Conservation (phyloP, 1,140 invertebrate species). For the Neodiprion lecontei region DNA sequence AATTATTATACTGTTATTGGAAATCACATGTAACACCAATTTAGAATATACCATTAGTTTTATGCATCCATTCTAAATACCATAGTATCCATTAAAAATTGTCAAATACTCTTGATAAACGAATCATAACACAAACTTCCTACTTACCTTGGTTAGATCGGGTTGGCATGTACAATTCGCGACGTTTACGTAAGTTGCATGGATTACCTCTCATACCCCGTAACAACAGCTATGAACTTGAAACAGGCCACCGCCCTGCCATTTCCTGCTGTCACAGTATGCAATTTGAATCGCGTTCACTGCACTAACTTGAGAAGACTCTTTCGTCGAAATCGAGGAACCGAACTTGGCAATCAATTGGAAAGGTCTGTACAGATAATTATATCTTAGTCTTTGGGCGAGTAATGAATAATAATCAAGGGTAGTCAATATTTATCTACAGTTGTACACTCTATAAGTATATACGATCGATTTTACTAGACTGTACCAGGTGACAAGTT, state of each 20-base stretch:
- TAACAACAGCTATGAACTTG: conserved; percentile 22
- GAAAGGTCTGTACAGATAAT: neutral
- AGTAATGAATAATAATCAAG: too few relatives aligned
- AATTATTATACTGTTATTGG: neutral
- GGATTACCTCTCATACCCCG: conserved; percentile 27
- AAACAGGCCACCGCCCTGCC: conserved; percentile 19
- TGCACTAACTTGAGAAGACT: conserved; percentile 21
- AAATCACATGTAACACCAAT: too few relatives aligned
- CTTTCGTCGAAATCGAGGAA: conserved; percentile 6
- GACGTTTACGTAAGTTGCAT: conserved; percentile 13
- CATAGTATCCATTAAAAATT: too few relatives aligned
- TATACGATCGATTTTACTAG: neutral
- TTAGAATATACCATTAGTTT: too few relatives aligned
- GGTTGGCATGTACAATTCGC: conserved; percentile 21
- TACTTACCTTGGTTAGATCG: neutral
- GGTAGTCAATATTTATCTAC: conserved; percentile 9
- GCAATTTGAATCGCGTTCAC: conserved; percentile 26
- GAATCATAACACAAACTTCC: too few relatives aligned
- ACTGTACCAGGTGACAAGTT: conserved; percentile 8
- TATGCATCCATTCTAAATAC: too few relatives aligned
- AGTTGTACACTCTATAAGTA: neutral
- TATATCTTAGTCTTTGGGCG: neutral
- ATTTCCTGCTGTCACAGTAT: conserved; percentile 22
- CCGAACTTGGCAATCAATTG: conserved; percentile 10
- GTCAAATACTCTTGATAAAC: too few relatives aligned